Base-by-base conservation (phyloP, 1,140 invertebrate species). In the Sesamia nonagrioides region DNA sequence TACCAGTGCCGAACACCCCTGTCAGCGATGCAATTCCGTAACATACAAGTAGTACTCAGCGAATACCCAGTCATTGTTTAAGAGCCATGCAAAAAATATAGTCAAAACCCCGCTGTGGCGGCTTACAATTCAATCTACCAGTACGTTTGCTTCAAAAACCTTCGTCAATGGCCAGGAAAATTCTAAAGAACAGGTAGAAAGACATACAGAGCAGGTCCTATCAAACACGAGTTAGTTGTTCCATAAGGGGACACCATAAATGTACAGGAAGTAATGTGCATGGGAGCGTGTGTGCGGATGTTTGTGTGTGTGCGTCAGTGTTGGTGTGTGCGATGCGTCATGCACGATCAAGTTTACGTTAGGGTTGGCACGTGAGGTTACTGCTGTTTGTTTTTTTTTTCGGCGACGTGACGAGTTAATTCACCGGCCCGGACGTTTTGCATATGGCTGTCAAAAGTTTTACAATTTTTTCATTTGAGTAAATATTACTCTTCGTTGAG, bases 301-400 rank as follows among this genome's bases (percentile, higher is more conserved):
- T 63, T 21, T 54, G 52, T 68, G 54, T 78, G 76, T 73, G 72
- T 60, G n/a, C 56, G n/a, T 35, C 18, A 60, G 82, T 58, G 72
- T 54, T 61, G 66, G 60, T 73, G 81, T 87, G 83, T 77, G 81
- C 82, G 77, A 83, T 90, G 89, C 83, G 89, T 90, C 86, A 89
- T 88, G 83, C 85, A 79, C 84, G 71, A 85, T 80, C 82, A 80
- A 78, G 63, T 81, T 78, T 60, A 33, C 21, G 48, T 13, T 15
- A 84, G 81, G 84, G 83, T 33, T 82, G 82, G 9, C 63, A 33
- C 17, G 60, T 11, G 50, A 52, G 6, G 18, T 6, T 54, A 17
- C n/a, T 17, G n/a, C 8, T 18, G 18, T 8, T 69, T 33, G n/a
- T 69, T 69, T n/a, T n/a, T n/a, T 13, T 69, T 27, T 17, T 54